Percentiles rank a stretch among this genome's conserved stretches.
These are phyloP conservation scores for Ganaspis brasiliensis DNA, from an alignment of 2,888 invertebrate species.

Conservation along the genomic window DNA sequence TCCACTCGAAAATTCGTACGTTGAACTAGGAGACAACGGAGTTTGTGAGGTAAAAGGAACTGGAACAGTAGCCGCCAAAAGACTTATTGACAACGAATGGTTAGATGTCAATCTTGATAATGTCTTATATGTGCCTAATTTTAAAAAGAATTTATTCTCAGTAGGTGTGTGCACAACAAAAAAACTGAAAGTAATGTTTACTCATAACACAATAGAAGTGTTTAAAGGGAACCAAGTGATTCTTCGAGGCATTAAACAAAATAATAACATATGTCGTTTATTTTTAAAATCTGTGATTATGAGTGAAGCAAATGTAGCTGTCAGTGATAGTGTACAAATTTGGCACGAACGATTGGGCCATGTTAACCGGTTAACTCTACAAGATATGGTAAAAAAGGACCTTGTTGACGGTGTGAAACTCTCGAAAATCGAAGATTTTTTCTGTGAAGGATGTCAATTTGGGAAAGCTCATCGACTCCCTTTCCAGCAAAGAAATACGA, in stretches of 20 bases:
- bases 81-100: constrained; percentile 56
- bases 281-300: constrained; percentile 50
- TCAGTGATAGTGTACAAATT: background rate
- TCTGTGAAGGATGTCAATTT: constrained; percentile 63
- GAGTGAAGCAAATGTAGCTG: constrained; percentile 38
- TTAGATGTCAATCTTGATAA: constrained; percentile 54
- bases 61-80: constrained; percentile 57
- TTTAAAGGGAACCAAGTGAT: constrained; percentile 44
- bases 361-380: constrained; percentile 43
- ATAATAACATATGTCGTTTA: constrained; percentile 62
- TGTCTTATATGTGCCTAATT: constrained; percentile 60
- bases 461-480: constrained; percentile 62
- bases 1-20: constrained; percentile 42
- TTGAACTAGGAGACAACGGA: constrained; percentile 57
- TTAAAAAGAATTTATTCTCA: constrained; percentile 66
- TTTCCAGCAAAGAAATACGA: no score
- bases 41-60: constrained; percentile 56
- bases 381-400: constrained; percentile 40
- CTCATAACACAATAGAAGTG: constrained; percentile 46
- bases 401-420: constrained; percentile 41
- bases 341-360: constrained; percentile 59
- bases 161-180: constrained; percentile 61
- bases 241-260: constrained; percentile 57
- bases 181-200: constrained; percentile 54
- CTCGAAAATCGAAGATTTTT: constrained; percentile 49